Conservation (phyloP, 2,888 invertebrate species). For the Eupithecia subfuscata region DNA sequence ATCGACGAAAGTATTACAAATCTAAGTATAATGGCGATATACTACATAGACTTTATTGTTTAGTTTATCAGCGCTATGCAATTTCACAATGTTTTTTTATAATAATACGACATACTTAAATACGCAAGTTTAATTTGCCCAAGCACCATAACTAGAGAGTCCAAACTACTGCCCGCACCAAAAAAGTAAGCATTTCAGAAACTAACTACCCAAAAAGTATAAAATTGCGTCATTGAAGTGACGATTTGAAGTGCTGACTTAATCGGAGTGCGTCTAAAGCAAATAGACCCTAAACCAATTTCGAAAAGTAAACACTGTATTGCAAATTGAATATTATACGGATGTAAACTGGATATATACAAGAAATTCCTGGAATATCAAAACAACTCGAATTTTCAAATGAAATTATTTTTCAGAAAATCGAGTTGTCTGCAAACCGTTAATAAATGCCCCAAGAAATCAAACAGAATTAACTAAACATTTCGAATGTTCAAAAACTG, state of each 20-base stretch:
- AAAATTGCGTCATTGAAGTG: conserved; percentile 34
- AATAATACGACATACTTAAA: conserved; percentile 3
- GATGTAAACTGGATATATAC: conserved; percentile 43
- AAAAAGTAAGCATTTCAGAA: conserved; percentile 40
- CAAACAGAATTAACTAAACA: not conserved
- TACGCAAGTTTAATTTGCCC: conserved; percentile 37
- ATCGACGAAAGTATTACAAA: not conserved
- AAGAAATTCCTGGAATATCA: not conserved
- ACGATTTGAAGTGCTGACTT: conserved; percentile 45
- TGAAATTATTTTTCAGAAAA: not conserved
- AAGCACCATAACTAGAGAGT: conserved; percentile 49
- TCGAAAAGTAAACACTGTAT: conserved; percentile 37
- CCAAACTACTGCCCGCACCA: conserved; percentile 59
- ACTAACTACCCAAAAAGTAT: conserved; percentile 46
- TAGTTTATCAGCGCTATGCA: not conserved
- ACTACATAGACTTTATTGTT: conserved; percentile 18
- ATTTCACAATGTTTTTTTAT: conserved; percentile 6
- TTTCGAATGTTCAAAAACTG: not conserved
- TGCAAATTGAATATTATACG: conserved; percentile 47
- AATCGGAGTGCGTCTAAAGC: conserved; percentile 59
- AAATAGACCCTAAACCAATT: conserved; percentile 55
- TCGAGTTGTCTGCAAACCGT: not conserved
- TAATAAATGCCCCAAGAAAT: not conserved
- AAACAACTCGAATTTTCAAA: conserved; percentile 1
- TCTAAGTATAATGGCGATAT: conserved; percentile 19